These are phyloP conservation scores for Phyllostomus discolor DNA, from an alignment of 2,113 vertebrate species.

Conservation along the genomic window DNA sequence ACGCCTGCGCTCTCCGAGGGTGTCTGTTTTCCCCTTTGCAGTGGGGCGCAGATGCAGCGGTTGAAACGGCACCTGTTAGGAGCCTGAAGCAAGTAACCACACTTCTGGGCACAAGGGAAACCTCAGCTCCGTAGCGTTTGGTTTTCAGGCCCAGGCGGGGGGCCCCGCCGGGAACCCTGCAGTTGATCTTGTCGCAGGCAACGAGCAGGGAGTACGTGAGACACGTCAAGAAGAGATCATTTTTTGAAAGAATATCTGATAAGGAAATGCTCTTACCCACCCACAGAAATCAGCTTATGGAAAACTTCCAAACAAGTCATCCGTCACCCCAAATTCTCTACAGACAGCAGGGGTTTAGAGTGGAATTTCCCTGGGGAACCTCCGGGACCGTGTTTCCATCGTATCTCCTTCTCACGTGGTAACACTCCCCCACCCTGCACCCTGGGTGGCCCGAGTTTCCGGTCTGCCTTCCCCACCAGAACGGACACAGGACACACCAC, in stretches of 20 bases:
- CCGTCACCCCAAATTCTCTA: background rate
- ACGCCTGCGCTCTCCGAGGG: background rate
- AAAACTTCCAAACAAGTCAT: slow-evolving; percentile 2
- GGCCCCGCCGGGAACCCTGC: background rate
- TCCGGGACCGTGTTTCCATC: background rate
- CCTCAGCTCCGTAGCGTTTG: background rate
- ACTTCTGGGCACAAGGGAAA: background rate
- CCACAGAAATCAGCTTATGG: background rate
- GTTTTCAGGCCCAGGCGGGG: background rate
- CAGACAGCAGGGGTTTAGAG: background rate
- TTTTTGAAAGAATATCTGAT: slow-evolving; percentile 18
- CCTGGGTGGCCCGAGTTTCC: background rate
- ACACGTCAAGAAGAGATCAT: background rate
- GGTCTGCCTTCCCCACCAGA: background rate
- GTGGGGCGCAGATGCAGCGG: background rate
- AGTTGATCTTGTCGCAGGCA: background rate
- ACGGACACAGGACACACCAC: too few relatives aligned
- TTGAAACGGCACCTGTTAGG: background rate
- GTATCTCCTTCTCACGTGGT: background rate
- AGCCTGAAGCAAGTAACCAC: slow-evolving; percentile 1
- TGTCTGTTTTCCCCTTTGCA: background rate
- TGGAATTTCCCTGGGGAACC: background rate
- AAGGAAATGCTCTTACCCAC: background rate
- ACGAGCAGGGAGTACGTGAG: background rate
- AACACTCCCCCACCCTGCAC: background rate